phyloP scores from a whole-genome alignment of 2,888 invertebrate species.

The Drosophila antonietae region DNA sequence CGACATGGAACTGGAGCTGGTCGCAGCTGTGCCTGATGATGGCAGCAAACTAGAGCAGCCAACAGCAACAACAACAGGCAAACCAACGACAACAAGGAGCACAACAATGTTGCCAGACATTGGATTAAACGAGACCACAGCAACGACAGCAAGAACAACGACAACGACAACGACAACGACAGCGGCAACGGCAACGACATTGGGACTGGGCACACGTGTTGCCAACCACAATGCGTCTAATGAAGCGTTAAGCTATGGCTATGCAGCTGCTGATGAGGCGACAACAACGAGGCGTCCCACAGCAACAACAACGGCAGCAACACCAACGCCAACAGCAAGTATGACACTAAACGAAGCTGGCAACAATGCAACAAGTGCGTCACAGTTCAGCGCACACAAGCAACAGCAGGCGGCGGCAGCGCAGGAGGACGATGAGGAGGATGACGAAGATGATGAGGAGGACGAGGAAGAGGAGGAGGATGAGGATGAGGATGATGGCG shows the following conservation, averaged over 20 bases:
- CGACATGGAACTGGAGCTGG: constrained; percentile 36
- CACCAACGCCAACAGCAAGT: constrained; percentile 35
- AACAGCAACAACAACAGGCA: constrained; percentile 35
- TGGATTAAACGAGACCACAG: constrained; percentile 47
- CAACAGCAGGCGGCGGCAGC: constrained; percentile 14
- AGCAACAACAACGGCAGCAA: constrained; percentile 26
- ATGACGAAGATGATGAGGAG: constrained; percentile 56
- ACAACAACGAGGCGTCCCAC: constrained; percentile 51
- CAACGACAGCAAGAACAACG: constrained; percentile 27
- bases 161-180: constrained; percentile 6
- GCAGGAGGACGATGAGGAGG: constrained; percentile 44
- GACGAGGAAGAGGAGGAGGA: constrained; percentile 59
- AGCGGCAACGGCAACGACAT: constrained; percentile 7
- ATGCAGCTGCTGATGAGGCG: constrained; percentile 52
- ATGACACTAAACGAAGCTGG: constrained; percentile 12
- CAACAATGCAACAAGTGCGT: constrained; percentile 29
- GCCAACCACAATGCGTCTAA: constrained; percentile 69
- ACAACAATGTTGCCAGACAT: constrained; percentile 36
- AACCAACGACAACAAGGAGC: constrained; percentile 30
- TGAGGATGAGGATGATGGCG: constrained; percentile 56
- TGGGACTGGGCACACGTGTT: constrained; percentile 35
- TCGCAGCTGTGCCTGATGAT: constrained; percentile 16
- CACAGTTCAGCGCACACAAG: constrained; percentile 35
- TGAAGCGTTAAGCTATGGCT: constrained; percentile 71
- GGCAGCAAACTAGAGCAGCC: constrained; percentile 11